Base-by-base conservation (phyloP, 2,888 invertebrate species). In the Erebia ligea region DNA sequence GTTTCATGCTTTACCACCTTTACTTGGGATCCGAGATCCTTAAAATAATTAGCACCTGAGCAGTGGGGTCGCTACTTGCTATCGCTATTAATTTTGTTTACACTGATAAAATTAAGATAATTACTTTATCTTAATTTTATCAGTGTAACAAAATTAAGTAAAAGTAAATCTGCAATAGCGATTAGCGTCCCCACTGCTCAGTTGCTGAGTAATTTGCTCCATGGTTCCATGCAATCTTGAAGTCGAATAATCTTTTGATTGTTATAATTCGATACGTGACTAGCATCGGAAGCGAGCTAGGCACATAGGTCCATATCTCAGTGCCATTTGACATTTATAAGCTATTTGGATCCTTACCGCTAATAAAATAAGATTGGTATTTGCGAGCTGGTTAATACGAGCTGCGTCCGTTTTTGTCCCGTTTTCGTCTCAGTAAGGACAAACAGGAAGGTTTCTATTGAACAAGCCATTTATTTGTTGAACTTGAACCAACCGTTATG, bases 401-500 rank as follows among this genome's bases (percentile, higher is more conserved):
- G 69, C 72, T 73, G 71, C 70, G 75, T 73, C 72, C 78, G 74
- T 77, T 76, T 77, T 78, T 79, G 81, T 81, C 79, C 76, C 79
- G 81, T 82, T 84, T 82, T 84, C 76, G 79, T 81, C 81, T 78
- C 79, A 77, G 82, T 84, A 85, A 87, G 87, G 88, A 88, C 81
- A 87, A 88, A 88, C 91, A 91, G 91, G 91, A 91, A 89, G 88
- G 81, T 73, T 84, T 85, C 84, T 82, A 88, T 90, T 90, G 84
- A 77, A 69, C 65, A 58, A 62, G 80, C 72, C 80, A 80, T 80
- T 82, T 80, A 81, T 81, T 79, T 78, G 67, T 72, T 75, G 76
- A 73, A 74, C 72, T 76, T 75, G 76, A 75, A 72, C 72, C 70
- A 70, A 72, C 70, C 58, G 75, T 70, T 75, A 72, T 73, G 72